Evolutionary conservation across 2,797 vertebrate genomes (phyloP), one percentile per base, ranked within the genome.

Genomic region (Gadopsis bispinosus): DNA sequence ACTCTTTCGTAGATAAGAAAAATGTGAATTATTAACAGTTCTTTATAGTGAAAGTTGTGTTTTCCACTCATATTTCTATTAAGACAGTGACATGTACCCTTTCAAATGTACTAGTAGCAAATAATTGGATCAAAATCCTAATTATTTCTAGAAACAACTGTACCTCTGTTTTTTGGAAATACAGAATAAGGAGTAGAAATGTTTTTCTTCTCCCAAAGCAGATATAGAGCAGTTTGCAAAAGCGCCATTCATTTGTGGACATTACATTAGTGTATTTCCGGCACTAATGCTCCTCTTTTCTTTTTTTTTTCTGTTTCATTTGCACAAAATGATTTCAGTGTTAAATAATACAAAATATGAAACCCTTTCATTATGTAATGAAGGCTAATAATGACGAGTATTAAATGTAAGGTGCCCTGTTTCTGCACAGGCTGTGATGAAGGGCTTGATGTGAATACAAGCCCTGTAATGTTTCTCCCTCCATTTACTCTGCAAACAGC

Each of bases 381-480:
- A 88, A 89, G 77, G 26, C 66, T 62, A 29, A 81, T 82, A 45
- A 83, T 71, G 79, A 83, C 67, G 79, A 69, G 60, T 45, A 13
- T n/a, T 83, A 77, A 81, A 62, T 65, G 7, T 62, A 33, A 64
- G 54, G 62, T 12, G 4, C 72, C 16, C 45, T 66, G 67, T 69
- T 33, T 71, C 35, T 77, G 67, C 39, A 3, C 80, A 1, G 26
- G 56, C 71, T 31, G 35, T 33, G 54, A 83, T 85, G 71, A 70
- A 79, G 67, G 26, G 55, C 72, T 20, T 31, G 7, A 9, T 76
- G 62, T 62, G 74, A 75, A 86, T 70, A 69, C 83, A 83, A 61
- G 67, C 65, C 65, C 75, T 87, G 82, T 78, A 83, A 85, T 89
- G 87, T 56, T 50, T 67, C 65, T 74, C 13, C 56, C 37, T 89